A percentile compares a stretch with the other conserved stretches of the same genome.
These are phyloP conservation scores for Lochmaea capreae DNA, from an alignment of 2,888 invertebrate genomes.

Conservation along the genomic window DNA sequence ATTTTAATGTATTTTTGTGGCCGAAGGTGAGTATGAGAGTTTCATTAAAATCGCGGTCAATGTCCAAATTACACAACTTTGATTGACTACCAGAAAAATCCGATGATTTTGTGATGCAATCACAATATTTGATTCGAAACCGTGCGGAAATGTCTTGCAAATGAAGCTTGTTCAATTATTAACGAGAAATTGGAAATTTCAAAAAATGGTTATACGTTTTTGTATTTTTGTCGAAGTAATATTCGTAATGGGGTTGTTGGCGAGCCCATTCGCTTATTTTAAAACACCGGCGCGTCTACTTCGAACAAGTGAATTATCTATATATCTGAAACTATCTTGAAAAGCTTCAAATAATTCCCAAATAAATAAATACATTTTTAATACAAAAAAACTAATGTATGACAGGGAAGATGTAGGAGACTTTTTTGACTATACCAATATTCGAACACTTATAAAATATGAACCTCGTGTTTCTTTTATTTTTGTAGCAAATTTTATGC, in stretches of 20 bases:
- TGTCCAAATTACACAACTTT: slow-evolving; percentile 57
- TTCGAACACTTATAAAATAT: no score
- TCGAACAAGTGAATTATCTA: not conserved
- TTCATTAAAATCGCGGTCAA: slow-evolving; percentile 60
- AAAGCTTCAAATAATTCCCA: no score
- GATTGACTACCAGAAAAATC: slow-evolving; percentile 54
- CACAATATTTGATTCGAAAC: slow-evolving; percentile 35
- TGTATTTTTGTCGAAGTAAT: slow-evolving; percentile 1
- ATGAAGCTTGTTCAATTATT: slow-evolving; percentile 28
- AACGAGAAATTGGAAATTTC: slow-evolving; percentile 29
- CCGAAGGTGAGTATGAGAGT: slow-evolving; percentile 58
- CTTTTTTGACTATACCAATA: no score
- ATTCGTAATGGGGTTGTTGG: slow-evolving; percentile 5
- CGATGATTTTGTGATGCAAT: slow-evolving; percentile 32
- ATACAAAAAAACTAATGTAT: no score
- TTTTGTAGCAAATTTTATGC: no score
- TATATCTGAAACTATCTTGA: no score
- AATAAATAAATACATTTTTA: no score
- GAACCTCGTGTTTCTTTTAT: no score
- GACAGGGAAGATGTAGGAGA: no score
- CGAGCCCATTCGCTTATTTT: not conserved
- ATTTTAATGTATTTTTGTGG: slow-evolving; percentile 62
- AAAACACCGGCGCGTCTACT: not conserved
- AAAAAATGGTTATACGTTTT: slow-evolving; percentile 18
- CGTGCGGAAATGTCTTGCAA: slow-evolving; percentile 36